Conservation (phyloP, 2,113 vertebrate species). For the Xenus cinereus region DNA sequence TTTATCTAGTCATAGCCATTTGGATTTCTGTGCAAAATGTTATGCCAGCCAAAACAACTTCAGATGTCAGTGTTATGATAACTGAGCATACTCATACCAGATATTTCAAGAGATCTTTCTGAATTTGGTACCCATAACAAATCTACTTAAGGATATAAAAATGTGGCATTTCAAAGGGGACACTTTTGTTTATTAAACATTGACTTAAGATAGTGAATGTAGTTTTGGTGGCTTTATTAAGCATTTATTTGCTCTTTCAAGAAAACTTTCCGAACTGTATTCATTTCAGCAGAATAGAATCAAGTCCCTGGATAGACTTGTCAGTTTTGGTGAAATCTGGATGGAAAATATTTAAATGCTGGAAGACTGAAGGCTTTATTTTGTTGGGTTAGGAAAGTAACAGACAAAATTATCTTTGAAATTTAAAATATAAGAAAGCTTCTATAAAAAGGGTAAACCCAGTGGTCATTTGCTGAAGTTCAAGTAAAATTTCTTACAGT, state of each 20-base stretch:
- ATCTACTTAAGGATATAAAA: background rate
- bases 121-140: background rate
- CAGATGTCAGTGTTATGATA: background rate
- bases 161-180: background rate
- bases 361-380: background rate
- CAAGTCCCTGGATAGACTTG: background rate
- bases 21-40: background rate
- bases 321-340: background rate
- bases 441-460: background rate
- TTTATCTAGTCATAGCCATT: background rate
- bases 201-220: background rate
- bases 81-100: background rate
- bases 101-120: background rate
- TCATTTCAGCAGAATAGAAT: background rate
- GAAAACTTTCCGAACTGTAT: background rate
- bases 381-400: background rate
- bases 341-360: background rate
- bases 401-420: background rate
- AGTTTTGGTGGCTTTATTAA: background rate
- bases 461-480: background rate
- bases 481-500: background rate
- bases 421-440: background rate
- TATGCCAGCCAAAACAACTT: background rate
- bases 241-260: background rate
- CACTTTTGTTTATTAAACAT: background rate